Conservation (phyloP, 2,888 invertebrate species). For the Meandrusa payeni region DNA sequence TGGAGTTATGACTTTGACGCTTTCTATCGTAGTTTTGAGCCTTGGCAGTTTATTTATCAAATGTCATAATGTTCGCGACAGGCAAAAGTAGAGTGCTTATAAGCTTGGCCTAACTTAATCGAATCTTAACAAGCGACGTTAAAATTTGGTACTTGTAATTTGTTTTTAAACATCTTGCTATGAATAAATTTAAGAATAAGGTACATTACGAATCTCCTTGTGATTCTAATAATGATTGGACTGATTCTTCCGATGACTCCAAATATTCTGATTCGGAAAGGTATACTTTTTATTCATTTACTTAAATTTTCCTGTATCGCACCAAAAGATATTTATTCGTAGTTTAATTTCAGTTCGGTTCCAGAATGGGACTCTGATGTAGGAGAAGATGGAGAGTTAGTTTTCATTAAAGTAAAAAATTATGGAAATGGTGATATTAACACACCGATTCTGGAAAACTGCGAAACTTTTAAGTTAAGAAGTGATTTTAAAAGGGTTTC, state of each 20-base stretch:
- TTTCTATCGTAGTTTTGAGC: no score
- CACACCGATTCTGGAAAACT: slow-evolving; percentile 61
- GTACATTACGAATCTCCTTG: slow-evolving; percentile 59
- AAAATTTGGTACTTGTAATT: no score
- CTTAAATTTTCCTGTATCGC: background rate
- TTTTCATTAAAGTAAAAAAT: slow-evolving; percentile 82
- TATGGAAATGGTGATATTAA: slow-evolving; percentile 38
- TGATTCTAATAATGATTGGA: slow-evolving; percentile 73
- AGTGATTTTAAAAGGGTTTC: slow-evolving; percentile 72
- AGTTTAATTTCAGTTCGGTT: slow-evolving; percentile 70
- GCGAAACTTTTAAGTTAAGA: slow-evolving; percentile 65
- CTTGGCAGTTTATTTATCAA: no score
- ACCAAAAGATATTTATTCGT: background rate
- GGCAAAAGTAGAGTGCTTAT: no score
- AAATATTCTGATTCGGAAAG: slow-evolving; percentile 83
- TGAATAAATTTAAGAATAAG: slow-evolving; percentile 53
- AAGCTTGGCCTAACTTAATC: no score
- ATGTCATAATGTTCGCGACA: no score
- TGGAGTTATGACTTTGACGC: no score
- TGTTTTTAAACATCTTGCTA: no score
- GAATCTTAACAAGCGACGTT: no score
- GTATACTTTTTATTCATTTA: slow-evolving; percentile 40
- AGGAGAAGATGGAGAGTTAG: slow-evolving; percentile 83
- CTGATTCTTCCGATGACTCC: slow-evolving; percentile 68
- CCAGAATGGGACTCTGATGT: slow-evolving; percentile 86